phyloP scores from a whole-genome alignment of 2,888 invertebrate species.

The Trimorus sp. region DNA sequence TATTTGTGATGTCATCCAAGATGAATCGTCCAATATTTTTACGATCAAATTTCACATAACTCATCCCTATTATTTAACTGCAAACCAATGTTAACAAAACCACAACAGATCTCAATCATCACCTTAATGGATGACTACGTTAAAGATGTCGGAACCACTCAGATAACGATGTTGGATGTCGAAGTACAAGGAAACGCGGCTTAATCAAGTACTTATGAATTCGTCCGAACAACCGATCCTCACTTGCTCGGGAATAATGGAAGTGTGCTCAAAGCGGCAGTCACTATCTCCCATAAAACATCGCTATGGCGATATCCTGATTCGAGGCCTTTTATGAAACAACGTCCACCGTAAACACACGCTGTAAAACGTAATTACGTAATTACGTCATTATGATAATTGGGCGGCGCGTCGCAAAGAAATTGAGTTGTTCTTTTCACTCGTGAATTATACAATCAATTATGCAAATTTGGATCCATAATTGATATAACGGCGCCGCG shows the following conservation, averaged over 20 bases:
- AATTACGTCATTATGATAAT: constrained; percentile 50
- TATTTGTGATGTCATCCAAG: no score
- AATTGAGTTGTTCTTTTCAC: constrained; percentile 27
- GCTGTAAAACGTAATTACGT: constrained; percentile 38
- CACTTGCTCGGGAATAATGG: constrained; percentile 17
- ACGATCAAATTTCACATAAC: no score
- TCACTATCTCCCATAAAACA: constrained; percentile 14
- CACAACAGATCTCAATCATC: no score
- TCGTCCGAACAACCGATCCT: constrained; percentile 8
- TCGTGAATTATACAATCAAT: constrained; percentile 44
- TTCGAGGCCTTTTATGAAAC: constrained; percentile 17
- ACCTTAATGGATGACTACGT: no score
- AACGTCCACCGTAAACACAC: constrained; percentile 39
- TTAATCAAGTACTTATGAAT: constrained; percentile 9
- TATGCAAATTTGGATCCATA: constrained; percentile 48
- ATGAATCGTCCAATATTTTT: no score
- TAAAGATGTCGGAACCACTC: no score
- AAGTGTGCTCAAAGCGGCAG: background rate
- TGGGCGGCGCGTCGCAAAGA: constrained; percentile 36
- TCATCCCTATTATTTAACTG: no score
- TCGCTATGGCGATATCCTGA: constrained; percentile 23
- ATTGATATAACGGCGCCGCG: constrained; percentile 41
- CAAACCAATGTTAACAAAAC: no score
- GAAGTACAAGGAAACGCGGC: no score
- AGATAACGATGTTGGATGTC: no score